Base-by-base conservation (phyloP, 2,797 vertebrate species). In the Ctenochaetus hawaiiensis region DNA sequence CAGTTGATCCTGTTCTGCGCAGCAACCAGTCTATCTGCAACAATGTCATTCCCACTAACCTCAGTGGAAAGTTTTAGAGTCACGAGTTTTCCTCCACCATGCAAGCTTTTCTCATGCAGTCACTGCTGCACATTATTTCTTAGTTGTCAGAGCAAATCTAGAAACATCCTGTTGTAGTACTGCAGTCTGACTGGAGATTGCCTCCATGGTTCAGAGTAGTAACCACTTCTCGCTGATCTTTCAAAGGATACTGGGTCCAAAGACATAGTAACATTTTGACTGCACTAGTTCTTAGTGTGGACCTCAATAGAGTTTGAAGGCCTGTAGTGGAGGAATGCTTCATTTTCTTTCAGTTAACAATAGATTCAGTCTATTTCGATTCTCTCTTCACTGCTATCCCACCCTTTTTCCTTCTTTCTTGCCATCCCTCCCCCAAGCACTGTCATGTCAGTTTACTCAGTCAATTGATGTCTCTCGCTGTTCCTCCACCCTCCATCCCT, bases 401-500 rank as follows among this genome's bases (percentile, higher is more conserved):
- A 75, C 41, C 49, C 66, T 78, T 60, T 23, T 22, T 67, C 65
- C 60, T 63, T 57, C 67, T 22, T 56, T 41, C 66, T 64, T 5
- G 10, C 64, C 69, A 17, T 69, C 62, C 80, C 77, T 73, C 72
- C 49, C 71, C 52, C 72, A 67, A 56, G 60, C 39, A 20, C 86
- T 94, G 93, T 93, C 94, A 92, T 90, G 89, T 94, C 93, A 91
- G 87, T 90, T 92, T 88, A 86, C 73, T 75, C 77, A 82, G 76
- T 60, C 70, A 60, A 84, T 85, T 89, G 91, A 91, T 90, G 86
- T 41, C 62, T 85, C 88, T 78, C 41, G 70, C 78, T 77, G 51
- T 78, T 62, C 69, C 71, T 67, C 78, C 70, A 62, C 58, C 75
- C 61, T 61, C 53, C 62, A 43, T 44, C 67, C 83, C 72, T 62